A percentile compares a stretch with the other conserved stretches of the same genome.
phyloP scores from a whole-genome alignment of 2,888 invertebrate species.

The Drepana falcataria region DNA sequence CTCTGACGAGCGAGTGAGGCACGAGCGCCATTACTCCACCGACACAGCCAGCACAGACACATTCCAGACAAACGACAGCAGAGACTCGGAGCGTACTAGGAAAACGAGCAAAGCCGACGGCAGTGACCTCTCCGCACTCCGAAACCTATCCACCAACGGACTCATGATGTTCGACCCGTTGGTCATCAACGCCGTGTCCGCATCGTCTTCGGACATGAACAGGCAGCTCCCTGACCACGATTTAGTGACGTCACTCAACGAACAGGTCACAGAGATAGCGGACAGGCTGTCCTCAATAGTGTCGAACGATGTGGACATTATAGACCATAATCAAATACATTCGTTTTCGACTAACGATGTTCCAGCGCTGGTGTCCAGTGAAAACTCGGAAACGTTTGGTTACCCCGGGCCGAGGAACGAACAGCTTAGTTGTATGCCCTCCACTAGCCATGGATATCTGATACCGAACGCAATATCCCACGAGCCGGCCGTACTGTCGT shows the following conservation, averaged over 20 bases:
- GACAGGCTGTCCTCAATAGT: conserved; percentile 68
- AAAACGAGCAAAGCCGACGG: conserved; percentile 59
- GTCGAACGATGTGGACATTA: conserved; percentile 50
- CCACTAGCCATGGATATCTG: conserved; percentile 81
- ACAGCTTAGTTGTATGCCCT: conserved; percentile 74
- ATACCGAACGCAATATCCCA: conserved; percentile 81
- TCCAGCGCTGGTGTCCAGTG: conserved; percentile 53
- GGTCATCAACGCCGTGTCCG: conserved; percentile 59
- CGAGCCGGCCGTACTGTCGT: conserved; percentile 75
- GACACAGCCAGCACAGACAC: conserved; percentile 52
- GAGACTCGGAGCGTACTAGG: conserved; percentile 36
- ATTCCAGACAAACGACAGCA: conserved; percentile 51
- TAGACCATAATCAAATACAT: conserved; percentile 56
- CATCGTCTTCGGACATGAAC: conserved; percentile 48
- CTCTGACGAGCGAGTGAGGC: conserved; percentile 17
- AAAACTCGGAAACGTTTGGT: conserved; percentile 41
- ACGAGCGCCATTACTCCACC: conserved; percentile 22
- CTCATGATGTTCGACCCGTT: conserved; percentile 74
- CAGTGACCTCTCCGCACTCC: conserved; percentile 54
- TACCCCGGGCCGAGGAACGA: conserved; percentile 56
- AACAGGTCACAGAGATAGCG: conserved; percentile 72
- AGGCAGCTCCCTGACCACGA: conserved; percentile 65
- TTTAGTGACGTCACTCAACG: conserved; percentile 68
- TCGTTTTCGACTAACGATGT: conserved; percentile 70
- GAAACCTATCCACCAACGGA: conserved; percentile 69